Evolutionary conservation across 2,888 invertebrate genomes (phyloP), one percentile per base, ranked within the genome.

Genomic region (Ditula angustiorana): DNA sequence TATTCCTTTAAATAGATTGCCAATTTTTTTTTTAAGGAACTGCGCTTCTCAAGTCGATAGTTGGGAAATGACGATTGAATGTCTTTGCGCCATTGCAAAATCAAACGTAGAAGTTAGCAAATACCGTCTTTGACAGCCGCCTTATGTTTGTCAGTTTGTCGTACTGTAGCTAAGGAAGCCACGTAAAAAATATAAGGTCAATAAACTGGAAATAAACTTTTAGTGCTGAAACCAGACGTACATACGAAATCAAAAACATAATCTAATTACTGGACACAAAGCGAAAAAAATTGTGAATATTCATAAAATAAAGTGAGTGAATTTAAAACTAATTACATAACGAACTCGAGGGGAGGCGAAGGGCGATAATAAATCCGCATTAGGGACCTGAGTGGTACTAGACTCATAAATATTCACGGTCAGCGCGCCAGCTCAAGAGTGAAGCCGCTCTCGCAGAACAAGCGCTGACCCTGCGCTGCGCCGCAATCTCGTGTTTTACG

Each of bases 331-430:
- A 71, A 80, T 78, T 79, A 69, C 67, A 69, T 61, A 71, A 71
- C 69, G 67, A 74, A 71, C 69, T 67, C 70, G 69, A 44, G 65
- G 66, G 67, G 68, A 69, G 70, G 74, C 74, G 71, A 75, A 79
- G 78, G 73, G 80, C 74, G 74, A 79, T 81, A 80, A 82, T 82
- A 83, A 85, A 81, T 82, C 78, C 75, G 73, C 67, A 75, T 77
- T 76, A 75, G 70, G 59, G 68, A 70, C 71, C 72, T 68, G 69
- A 76, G 69, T 71, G 71, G 73, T 74, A 77, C 74, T 74, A 67
- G 70, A 71, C 78, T 82, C 81, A 86, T 87, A 85, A 87, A 87
- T 87, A 87, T 88, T 87, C 87, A 85, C 73, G 74, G 75, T 71
- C 72, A 72, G 68, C 68, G 68, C 69, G 71, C 73, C 72, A 47